Conservation (phyloP, 2,888 invertebrate species). For the Deroplatys truncata region DNA sequence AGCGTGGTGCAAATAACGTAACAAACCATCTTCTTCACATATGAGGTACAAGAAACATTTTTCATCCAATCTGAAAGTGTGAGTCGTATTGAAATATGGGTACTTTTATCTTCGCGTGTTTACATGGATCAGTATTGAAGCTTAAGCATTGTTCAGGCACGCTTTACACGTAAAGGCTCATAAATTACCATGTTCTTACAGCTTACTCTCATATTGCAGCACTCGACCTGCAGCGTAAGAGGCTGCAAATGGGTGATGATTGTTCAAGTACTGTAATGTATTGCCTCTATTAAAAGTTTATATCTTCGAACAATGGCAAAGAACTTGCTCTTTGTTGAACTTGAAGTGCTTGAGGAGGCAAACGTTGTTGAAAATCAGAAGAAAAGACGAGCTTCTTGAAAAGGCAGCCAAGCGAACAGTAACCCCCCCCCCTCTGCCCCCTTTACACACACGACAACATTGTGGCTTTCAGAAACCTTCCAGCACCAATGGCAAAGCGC, state of each 20-base stretch:
- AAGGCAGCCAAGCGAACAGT: not conserved
- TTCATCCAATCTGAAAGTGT: too few species aligned
- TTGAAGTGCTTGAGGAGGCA: not conserved
- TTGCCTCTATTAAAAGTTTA: not conserved
- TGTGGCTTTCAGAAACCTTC: not conserved
- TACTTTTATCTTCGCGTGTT: too few species aligned
- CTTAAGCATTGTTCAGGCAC: too few species aligned
- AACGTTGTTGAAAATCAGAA: not conserved
- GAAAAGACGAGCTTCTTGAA: not conserved
- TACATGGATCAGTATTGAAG: too few species aligned
- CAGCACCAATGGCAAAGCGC: not conserved
- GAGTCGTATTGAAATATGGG: too few species aligned
- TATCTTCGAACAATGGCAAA: not conserved
- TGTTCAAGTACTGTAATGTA: not conserved
- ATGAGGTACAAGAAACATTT: too few species aligned
- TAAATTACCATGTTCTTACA: too few species aligned
- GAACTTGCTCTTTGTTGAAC: not conserved
- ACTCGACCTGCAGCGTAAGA: not conserved
- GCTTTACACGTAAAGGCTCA: too few species aligned
- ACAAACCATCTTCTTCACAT: too few species aligned
- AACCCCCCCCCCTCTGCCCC: not conserved
- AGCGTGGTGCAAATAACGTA: too few species aligned
- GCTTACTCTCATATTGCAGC: too few species aligned
- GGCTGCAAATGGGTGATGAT: not conserved
- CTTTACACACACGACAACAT: not conserved